A percentile compares a stretch with the other conserved stretches of the same genome.
Evolutionary conservation across 2,888 invertebrate species (phyloP).

Genomic region (Cryptus viduatorius): DNA sequence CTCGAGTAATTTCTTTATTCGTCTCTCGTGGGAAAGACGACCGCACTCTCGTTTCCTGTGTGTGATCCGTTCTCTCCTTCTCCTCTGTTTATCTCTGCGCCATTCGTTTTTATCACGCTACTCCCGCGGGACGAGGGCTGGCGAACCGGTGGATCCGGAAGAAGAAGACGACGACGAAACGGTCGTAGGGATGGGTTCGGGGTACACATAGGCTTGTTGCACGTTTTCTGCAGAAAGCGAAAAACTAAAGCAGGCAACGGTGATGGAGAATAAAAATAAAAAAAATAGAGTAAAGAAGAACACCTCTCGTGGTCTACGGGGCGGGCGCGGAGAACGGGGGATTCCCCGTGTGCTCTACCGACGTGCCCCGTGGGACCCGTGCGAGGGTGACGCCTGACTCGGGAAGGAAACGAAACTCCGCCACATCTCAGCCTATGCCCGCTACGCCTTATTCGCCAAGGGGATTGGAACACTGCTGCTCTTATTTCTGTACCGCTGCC

Average conservation of each 20-base stretch:
- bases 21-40: conserved; percentile 70
- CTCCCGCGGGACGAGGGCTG: conserved; percentile 65
- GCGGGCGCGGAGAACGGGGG: conserved; percentile 7
- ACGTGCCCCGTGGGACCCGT: conserved; percentile 77
- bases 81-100: conserved; percentile 77
- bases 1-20: conserved; percentile 84
- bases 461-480: conserved; percentile 50
- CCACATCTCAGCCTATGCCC: conserved; percentile 44
- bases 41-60: conserved; percentile 57
- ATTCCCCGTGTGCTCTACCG: conserved; percentile 31
- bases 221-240: conserved; percentile 40
- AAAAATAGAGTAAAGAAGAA: conserved; percentile 24
- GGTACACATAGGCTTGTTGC: conserved; percentile 49
- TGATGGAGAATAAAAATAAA: conserved; percentile 26
- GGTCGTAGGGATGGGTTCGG: conserved; percentile 31
- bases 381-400: conserved; percentile 66
- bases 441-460: conserved; percentile 49
- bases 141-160: conserved; percentile 50
- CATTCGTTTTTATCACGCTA: conserved; percentile 84
- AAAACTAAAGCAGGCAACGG: conserved; percentile 38
- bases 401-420: conserved; percentile 67
- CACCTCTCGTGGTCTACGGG: conserved; percentile 55
- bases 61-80: conserved; percentile 64
- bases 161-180: conserved; percentile 5
- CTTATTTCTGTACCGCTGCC: conserved; percentile 37